Evolutionary conservation across 2,113 vertebrate species (phyloP), one percentile per base, ranked within the genome.

Genomic region (Ceratotherium simum): DNA sequence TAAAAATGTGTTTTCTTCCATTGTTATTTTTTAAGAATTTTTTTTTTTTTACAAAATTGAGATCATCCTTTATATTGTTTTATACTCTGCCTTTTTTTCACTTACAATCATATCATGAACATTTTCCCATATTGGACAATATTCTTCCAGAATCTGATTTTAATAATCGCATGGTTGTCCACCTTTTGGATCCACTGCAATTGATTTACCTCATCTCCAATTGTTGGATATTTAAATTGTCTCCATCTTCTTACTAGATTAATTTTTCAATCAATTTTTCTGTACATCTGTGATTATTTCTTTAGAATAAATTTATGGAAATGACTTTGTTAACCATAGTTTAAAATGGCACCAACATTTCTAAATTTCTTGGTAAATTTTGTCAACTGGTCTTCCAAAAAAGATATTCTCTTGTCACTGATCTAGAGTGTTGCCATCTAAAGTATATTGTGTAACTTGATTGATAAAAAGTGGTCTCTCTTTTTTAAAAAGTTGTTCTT

Each of bases 241-340:
- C 14, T 70, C 12, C 11, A 39, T 65, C n/a, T 72, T 88, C 12
- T 82, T 62, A n/a, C 13, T 62, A 73, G 27, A 60, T 58, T 83
- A 78, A 93, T 8, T 73, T 84, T 86, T 72, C 13, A 67, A 31
- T 58, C 16, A 65, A 14, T 94, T 29, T 88, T 83, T 82, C 6
- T 51, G 8, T 65, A 27, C 1, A 72, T n/a, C 5, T 72, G 14
- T 78, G 18, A 73, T n/a, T 90, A 67, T 75, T 83, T 75, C 39
- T 92, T 70, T 84, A 92, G 42, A 78, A 95, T 58, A 94, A 89
- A 82, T 85, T n/a, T 87, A 62, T 90, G 39, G 51, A 92, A 48
- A 83, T 48, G 6, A 54, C 27, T 60, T 73, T 60, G 42, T 67
- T 89, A 90, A 36, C 33, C 56, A 78, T 86, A 25, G 25, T 89